Percentiles rank a stretch among this genome's conserved stretches.
Evolutionary conservation across 2,113 vertebrate genomes (phyloP).

Genomic region (Bufo bufo): DNA sequence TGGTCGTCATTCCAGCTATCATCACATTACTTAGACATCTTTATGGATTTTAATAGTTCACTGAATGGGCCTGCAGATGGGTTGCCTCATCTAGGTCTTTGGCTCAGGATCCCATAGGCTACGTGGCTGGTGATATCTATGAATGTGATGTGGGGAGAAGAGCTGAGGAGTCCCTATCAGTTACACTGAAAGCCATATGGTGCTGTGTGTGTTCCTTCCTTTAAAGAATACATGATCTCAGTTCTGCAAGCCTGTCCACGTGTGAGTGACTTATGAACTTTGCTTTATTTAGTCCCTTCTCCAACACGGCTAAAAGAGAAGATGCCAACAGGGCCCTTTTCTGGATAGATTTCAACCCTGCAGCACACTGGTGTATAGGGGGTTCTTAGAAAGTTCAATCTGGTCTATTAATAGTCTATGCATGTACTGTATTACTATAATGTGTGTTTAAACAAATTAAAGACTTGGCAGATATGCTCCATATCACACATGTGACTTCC

Average conservation of each 20-base stretch:
- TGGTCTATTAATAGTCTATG: background rate
- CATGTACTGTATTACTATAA: background rate
- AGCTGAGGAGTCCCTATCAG: conserved; percentile 38
- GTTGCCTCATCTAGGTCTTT: background rate
- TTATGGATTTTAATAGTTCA: background rate
- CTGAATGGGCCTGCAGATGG: background rate
- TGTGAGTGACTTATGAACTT: conserved; percentile 34
- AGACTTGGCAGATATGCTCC: background rate
- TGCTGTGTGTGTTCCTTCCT: conserved; percentile 6
- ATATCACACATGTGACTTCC: background rate
- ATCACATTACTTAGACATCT: no score
- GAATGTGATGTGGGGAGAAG: background rate
- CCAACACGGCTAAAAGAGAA: conserved; percentile 5
- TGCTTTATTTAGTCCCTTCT: conserved; percentile 13
- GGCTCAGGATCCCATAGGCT: background rate
- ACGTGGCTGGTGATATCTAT: background rate
- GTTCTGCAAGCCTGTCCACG: conserved; percentile 11
- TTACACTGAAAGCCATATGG: conserved; percentile 46
- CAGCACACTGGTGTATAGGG: background rate
- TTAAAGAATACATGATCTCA: conserved; percentile 46
- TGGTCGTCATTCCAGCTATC: no score
- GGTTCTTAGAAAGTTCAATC: conserved; percentile 16
- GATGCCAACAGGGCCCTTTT: conserved; percentile 6
- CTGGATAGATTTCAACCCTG: conserved; percentile 5
- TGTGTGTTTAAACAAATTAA: background rate